Percentiles rank a stretch among this genome's conserved stretches.
phyloP scores from a whole-genome alignment of 2,113 vertebrate genomes.

The Hippoglossus stenolepis region DNA sequence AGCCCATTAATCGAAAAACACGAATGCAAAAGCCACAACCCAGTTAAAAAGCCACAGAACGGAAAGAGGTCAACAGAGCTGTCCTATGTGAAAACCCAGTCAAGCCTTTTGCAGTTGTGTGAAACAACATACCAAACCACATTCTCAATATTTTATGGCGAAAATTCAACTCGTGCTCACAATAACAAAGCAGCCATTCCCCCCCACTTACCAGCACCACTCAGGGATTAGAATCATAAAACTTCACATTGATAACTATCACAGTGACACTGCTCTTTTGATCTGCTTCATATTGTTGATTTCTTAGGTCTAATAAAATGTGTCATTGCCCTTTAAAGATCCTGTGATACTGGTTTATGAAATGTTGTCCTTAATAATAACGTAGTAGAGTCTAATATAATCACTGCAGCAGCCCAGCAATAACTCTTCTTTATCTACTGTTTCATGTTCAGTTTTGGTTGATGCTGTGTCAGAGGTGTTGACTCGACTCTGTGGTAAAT shows the following conservation, averaged over 20 bases:
- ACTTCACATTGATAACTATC: neutral
- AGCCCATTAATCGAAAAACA: too few species aligned
- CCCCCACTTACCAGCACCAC: neutral
- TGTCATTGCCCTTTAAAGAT: neutral
- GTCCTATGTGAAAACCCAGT: too few species aligned
- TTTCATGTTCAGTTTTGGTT: slow-evolving; percentile 4
- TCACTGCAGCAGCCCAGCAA: neutral
- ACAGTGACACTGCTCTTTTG: too few species aligned
- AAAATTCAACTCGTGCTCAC: neutral
- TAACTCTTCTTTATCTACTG: neutral
- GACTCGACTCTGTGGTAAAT: slow-evolving; percentile 2
- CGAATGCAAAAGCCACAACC: too few species aligned
- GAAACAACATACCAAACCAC: too few species aligned
- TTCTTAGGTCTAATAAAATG: neutral
- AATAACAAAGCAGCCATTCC: neutral
- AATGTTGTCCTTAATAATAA: neutral
- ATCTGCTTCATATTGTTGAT: too few species aligned
- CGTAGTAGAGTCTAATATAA: neutral
- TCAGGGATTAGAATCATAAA: neutral
- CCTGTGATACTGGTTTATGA: neutral
- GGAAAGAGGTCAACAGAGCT: too few species aligned
- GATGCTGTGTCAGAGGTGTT: slow-evolving; percentile 19
- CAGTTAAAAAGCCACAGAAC: too few species aligned
- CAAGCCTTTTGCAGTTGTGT: neutral
- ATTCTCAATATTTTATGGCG: neutral